Percentiles rank a stretch among this genome's conserved stretches.
phyloP scores from a whole-genome alignment of 2,113 vertebrate genomes.

The Elanoides forficatus region DNA sequence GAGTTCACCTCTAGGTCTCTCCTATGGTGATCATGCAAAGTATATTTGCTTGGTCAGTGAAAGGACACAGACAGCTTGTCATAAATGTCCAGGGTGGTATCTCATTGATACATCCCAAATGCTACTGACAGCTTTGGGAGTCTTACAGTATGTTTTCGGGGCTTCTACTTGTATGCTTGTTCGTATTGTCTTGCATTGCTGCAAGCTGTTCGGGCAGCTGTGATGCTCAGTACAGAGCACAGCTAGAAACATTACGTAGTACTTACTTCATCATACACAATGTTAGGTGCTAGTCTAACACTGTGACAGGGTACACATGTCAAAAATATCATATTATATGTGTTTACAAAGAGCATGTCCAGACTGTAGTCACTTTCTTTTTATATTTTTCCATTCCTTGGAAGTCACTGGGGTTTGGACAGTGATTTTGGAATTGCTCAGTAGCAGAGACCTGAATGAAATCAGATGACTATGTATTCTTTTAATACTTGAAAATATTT shows the following conservation, averaged over 20 bases:
- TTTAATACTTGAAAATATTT: background rate
- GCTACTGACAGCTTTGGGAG: background rate
- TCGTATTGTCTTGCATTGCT: background rate
- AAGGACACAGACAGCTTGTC: background rate
- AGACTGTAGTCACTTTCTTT: background rate
- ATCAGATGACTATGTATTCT: background rate
- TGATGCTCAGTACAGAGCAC: background rate
- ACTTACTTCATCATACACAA: background rate
- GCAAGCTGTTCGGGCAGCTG: background rate
- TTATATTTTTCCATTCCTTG: background rate
- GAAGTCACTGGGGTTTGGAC: background rate
- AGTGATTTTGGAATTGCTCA: background rate
- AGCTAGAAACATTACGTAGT: background rate
- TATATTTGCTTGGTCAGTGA: background rate
- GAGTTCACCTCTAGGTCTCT: background rate
- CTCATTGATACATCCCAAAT: background rate
- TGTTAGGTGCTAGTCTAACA: background rate
- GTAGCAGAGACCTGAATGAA: background rate
- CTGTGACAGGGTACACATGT: background rate
- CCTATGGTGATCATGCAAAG: accelerated
- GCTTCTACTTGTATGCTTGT: background rate
- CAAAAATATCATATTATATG: background rate
- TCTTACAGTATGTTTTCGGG: background rate
- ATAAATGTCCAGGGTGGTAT: background rate
- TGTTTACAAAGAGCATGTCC: background rate